Evolutionary conservation across 2,113 vertebrate species (phyloP).

Genomic region (Alouatta palliata): DNA sequence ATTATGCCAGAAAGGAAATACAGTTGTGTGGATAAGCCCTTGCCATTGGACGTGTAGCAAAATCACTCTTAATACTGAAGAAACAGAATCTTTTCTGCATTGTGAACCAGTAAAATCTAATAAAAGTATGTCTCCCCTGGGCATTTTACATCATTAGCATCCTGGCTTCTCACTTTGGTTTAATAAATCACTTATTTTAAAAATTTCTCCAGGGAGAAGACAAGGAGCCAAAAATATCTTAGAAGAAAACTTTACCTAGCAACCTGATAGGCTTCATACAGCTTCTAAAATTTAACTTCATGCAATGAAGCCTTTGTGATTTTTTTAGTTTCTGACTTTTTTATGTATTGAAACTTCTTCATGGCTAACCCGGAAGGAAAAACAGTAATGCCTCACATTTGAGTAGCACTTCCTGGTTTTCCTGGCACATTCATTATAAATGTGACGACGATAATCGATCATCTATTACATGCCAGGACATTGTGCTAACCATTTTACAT

Average conservation of each 20-base stretch:
- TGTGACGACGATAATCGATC: neutral
- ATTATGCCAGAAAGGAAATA: slow-evolving; percentile 56
- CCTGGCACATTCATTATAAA: neutral
- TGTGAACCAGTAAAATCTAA: slow-evolving; percentile 66
- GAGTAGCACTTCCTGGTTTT: neutral
- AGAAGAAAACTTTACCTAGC: slow-evolving; percentile 71
- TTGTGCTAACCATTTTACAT: neutral
- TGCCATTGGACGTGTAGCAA: slow-evolving; percentile 14
- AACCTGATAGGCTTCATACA: slow-evolving; percentile 43
- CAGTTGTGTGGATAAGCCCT: neutral
- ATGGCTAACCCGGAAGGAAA: neutral
- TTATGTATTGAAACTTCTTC: slow-evolving; percentile 26
- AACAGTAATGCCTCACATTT: neutral
- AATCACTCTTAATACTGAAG: slow-evolving; percentile 47
- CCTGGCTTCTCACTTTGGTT: slow-evolving; percentile 60
- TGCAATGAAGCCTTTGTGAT: neutral
- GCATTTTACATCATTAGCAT: slow-evolving; percentile 72
- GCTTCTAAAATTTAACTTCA: slow-evolving; percentile 56
- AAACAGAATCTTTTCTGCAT: slow-evolving; percentile 65
- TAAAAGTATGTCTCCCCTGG: slow-evolving; percentile 66
- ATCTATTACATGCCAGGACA: neutral
- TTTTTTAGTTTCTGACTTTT: slow-evolving; percentile 38
- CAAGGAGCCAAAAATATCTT: slow-evolving; percentile 70
- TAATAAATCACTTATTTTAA: slow-evolving; percentile 74
- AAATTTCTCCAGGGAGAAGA: slow-evolving; percentile 70